Conservation (phyloP, 2,113 vertebrate species). For the Onychostoma macrolepis region DNA sequence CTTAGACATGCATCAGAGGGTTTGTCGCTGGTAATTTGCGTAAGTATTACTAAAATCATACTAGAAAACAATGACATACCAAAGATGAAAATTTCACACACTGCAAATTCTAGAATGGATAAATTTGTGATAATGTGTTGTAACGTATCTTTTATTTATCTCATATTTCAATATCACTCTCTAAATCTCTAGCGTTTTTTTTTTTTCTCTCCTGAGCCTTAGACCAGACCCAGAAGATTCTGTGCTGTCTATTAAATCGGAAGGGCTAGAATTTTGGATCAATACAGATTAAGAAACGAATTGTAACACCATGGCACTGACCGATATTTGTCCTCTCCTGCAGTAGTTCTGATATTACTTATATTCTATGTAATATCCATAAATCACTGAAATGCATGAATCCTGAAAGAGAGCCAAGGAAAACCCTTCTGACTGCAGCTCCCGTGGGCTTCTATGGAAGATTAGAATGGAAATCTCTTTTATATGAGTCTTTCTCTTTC, state of each 20-base stretch:
- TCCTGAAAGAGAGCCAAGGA: slow-evolving; percentile 26
- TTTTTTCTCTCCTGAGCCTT: not conserved
- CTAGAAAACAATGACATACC: not conserved
- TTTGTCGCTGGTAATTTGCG: not conserved
- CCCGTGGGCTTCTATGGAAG: slow-evolving; percentile 9
- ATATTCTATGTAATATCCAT: slow-evolving; percentile 41
- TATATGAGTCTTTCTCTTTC: slow-evolving; percentile 37
- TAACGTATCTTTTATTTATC: not conserved
- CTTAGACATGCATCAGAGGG: not conserved
- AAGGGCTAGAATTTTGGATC: slow-evolving; percentile 26
- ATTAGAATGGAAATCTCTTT: slow-evolving; percentile 42
- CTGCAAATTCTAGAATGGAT: not conserved
- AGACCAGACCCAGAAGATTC: not conserved
- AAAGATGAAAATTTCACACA: not conserved
- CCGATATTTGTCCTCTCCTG: slow-evolving; percentile 19
- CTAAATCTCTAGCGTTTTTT: not conserved
- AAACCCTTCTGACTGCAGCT: slow-evolving; percentile 21
- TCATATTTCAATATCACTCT: slow-evolving; percentile 17
- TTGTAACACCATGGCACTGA: slow-evolving; percentile 19
- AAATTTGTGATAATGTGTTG: not conserved
- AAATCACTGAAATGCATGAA: slow-evolving; percentile 33
- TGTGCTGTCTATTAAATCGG: slow-evolving; percentile 32
- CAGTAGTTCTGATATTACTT: slow-evolving; percentile 16
- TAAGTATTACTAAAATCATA: not conserved
- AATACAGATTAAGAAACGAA: slow-evolving; percentile 38